Conservation (phyloP, 2,797 vertebrate species). For the Limosa lapponica region DNA sequence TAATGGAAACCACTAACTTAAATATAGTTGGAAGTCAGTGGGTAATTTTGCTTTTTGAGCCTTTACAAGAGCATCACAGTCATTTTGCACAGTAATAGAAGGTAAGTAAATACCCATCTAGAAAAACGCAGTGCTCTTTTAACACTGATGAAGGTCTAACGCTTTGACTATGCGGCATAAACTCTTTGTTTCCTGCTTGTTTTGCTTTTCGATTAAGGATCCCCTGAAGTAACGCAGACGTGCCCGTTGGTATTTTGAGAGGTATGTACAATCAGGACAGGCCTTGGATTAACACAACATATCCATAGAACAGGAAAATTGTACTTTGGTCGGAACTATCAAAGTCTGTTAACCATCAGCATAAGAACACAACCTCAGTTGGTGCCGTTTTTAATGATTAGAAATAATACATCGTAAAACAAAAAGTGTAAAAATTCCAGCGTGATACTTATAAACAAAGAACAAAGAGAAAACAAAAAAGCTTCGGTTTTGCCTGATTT, state of each 20-base stretch:
- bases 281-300: neutral
- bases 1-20: neutral
- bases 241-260: neutral
- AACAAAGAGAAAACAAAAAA: constrained; percentile 53
- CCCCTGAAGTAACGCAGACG: neutral
- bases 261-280: neutral
- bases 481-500: neutral
- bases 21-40: neutral
- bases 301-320: neutral
- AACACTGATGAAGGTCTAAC: neutral
- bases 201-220: neutral
- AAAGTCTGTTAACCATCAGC: neutral
- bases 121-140: neutral
- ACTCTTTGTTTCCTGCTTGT: neutral
- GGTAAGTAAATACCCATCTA: neutral
- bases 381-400: constrained; percentile 66
- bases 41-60: constrained; percentile 13
- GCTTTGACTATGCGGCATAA: neutral
- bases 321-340: neutral
- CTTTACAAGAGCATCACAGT: neutral
- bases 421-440: constrained; percentile 54
- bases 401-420: constrained; percentile 52
- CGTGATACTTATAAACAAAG: constrained; percentile 56
- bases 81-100: neutral
- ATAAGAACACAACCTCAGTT: constrained; percentile 54